Evolutionary conservation across 2,888 invertebrate genomes (phyloP).

Genomic region (Ophion slaviceki): DNA sequence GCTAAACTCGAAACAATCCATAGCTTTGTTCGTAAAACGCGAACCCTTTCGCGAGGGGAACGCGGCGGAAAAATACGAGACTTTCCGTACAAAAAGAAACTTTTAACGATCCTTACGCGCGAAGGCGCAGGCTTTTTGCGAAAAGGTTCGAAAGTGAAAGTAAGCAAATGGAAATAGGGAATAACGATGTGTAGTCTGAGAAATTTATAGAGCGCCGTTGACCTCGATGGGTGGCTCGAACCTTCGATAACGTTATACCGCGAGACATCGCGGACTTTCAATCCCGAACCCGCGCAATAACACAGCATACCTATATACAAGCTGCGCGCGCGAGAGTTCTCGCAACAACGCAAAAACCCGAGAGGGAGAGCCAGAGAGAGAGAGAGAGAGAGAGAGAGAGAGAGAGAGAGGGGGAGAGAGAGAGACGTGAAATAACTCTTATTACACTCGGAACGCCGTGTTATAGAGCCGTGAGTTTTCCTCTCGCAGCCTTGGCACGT

Average conservation of each 20-base stretch:
- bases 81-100: background rate
- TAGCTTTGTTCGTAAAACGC: background rate
- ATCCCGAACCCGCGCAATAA: conserved; percentile 53
- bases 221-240: conserved; percentile 33
- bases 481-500: conserved; percentile 74
- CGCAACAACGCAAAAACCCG: conserved; percentile 28
- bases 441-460: conserved; percentile 55
- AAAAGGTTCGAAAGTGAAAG: background rate
- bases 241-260: conserved; percentile 18
- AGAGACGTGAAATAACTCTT: conserved; percentile 57
- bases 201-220: conserved; percentile 1
- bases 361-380: background rate
- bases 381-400: too few species aligned
- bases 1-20: background rate
- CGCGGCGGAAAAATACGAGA: background rate
- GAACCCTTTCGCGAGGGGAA: background rate
- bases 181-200: background rate
- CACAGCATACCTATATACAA: conserved; percentile 16
- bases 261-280: conserved; percentile 24
- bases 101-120: background rate
- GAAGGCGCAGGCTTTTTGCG: background rate
- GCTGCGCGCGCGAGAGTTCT: conserved; percentile 25
- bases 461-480: conserved; percentile 53
- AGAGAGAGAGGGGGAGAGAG: background rate
- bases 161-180: background rate